Conservation (phyloP, 1,140 invertebrate species). For the Polypedilum pembai region DNA sequence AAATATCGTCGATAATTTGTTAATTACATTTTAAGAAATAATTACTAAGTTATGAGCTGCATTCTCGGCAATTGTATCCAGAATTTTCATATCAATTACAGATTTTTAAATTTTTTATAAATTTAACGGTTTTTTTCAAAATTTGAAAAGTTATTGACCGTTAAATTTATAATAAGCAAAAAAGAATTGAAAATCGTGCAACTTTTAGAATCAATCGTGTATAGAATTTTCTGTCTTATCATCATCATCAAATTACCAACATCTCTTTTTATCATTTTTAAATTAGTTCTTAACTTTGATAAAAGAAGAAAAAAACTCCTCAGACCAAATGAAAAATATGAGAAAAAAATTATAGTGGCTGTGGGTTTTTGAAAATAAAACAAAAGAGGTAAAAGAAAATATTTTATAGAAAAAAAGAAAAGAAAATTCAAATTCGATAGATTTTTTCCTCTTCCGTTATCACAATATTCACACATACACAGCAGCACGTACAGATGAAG, state of each 20-base stretch:
- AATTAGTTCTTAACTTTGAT: no score
- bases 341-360: not conserved
- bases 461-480: no score
- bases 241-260: not conserved
- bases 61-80: not conserved
- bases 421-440: no score
- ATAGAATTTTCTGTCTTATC: conserved; percentile 18
- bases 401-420: not conserved
- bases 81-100: no score
- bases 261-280: not conserved
- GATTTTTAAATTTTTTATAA: not conserved
- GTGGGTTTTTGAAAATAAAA: not conserved
- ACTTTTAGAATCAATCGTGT: not conserved
- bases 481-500: not conserved
- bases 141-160: no score
- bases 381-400: not conserved
- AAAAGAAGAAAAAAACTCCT: not conserved
- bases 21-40: conserved; percentile 26
- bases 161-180: not conserved
- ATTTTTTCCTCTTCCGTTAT: no score
- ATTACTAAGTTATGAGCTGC: not conserved
- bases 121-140: not conserved
- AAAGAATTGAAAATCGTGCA: not conserved
- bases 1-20: conserved; percentile 23
- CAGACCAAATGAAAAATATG: not conserved